These are phyloP conservation scores for Heliothis peltigera DNA, from an alignment of 2,888 invertebrate genomes.

Conservation along the genomic window DNA sequence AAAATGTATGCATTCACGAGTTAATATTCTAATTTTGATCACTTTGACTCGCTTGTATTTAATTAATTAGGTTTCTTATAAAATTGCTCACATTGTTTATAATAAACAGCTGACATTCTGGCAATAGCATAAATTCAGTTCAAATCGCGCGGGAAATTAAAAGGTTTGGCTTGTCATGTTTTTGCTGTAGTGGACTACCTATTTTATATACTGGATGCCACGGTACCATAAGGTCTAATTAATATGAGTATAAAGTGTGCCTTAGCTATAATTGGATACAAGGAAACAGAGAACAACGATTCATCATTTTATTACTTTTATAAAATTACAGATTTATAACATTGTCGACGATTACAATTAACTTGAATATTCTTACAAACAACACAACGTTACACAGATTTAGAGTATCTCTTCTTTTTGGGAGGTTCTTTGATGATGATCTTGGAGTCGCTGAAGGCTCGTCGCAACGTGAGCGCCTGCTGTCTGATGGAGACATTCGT, in stretches of 20 bases:
- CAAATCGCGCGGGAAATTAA: background rate
- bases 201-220: background rate
- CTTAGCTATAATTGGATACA: background rate
- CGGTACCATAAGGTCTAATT: background rate
- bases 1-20: background rate
- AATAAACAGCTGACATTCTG: background rate
- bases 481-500: constrained; percentile 63
- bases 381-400: constrained; percentile 74
- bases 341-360: constrained; percentile 26
- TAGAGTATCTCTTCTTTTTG: constrained; percentile 81
- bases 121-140: background rate
- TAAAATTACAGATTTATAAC: constrained; percentile 15
- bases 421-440: constrained; percentile 76
- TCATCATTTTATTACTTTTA: constrained; percentile 45
- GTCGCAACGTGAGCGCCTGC: constrained; percentile 68
- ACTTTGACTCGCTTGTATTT: background rate
- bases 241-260: background rate
- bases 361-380: constrained; percentile 16
- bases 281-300: constrained; percentile 9
- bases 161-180: background rate
- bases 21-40: background rate
- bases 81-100: background rate
- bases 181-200: background rate
- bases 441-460: constrained; percentile 81
- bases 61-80: background rate